Conservation (phyloP, 1,140 invertebrate genomes). For the Neodiprion lecontei region DNA sequence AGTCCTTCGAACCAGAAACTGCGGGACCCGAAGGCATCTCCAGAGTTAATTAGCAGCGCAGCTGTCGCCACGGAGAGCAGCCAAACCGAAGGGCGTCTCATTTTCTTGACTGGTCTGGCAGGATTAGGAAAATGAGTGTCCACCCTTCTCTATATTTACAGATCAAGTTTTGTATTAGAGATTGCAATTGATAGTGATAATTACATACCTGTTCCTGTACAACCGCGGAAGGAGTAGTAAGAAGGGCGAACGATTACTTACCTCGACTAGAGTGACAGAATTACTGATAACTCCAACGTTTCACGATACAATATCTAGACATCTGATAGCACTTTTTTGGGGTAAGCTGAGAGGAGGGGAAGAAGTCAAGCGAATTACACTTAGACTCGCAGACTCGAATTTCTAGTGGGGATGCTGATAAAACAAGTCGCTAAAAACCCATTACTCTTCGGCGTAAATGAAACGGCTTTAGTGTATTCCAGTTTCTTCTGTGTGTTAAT, state of each 20-base stretch:
- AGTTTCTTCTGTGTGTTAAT: too few relatives aligned
- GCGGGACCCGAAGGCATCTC: conserved; percentile 1
- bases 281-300: not conserved
- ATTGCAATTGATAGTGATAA: not conserved
- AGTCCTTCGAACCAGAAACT: conserved; percentile 8
- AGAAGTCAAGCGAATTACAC: not conserved
- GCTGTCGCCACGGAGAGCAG: not conserved
- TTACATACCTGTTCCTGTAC: not conserved
- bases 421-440: too few relatives aligned
- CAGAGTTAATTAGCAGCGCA: not conserved
- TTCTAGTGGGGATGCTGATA: too few relatives aligned
- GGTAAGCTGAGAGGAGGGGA: not conserved
- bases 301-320: not conserved
- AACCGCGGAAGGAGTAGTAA: not conserved
- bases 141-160: not conserved
- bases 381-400: not conserved
- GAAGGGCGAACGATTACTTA: not conserved
- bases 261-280: not conserved
- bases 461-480: too few relatives aligned
- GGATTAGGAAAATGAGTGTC: not conserved
- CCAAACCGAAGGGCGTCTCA: not conserved
- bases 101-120: not conserved
- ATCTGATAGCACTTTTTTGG: conserved; percentile 3
- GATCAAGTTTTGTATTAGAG: too few relatives aligned
- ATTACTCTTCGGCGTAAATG: too few relatives aligned